Base-by-base conservation (phyloP, 2,888 invertebrate species). In the Cyclophora albipunctata region DNA sequence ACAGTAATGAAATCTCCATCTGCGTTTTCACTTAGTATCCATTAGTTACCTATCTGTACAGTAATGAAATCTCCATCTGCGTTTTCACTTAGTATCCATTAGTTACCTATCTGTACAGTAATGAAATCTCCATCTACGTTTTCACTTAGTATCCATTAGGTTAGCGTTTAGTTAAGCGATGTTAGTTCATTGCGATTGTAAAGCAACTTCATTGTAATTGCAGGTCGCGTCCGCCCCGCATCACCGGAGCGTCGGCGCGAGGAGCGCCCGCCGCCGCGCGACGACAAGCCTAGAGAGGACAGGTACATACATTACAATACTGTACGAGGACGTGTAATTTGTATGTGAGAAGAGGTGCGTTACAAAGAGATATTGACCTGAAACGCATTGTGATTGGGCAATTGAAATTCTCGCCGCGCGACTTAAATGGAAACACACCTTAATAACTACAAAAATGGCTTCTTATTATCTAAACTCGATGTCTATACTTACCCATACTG, bases 241-340 rank as follows among this genome's bases (percentile, higher is more conserved):
- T 20, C 20, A 2, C 76, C 77, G 0, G 80, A 74, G 3, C 63
- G 74, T 3, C 65, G 66, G 3, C 66, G 70, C 33, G 73, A 74
- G 0, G 73, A 72, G 0, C 57, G 71, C 4, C 67, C 73, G 2
- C 64, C 71, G 0, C 42, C 62, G 20, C 58, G 69, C n/a, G 70
- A 70, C 4, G 73, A 72, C 1, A 54, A 48, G 5, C 64, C 71
- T 33, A 59, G 67, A 6, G 66, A 69, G 0, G 66, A 67, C 40
- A 64, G 59, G 63, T 67, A 57, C n/a, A n/a, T n/a, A n/a, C n/a
- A n/a, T n/a, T n/a, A n/a, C n/a, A n/a, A n/a, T n/a, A n/a, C n/a
- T n/a, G n/a, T n/a, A n/a, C n/a, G 66, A 69, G 0, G 66, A 67
- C 40, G 62, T 58, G 63, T 67, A 47, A 4, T 50, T 57, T 3